Evolutionary conservation across 2,113 vertebrate species (phyloP), one percentile per base, ranked within the genome.

Genomic region (Amia ocellicauda): DNA sequence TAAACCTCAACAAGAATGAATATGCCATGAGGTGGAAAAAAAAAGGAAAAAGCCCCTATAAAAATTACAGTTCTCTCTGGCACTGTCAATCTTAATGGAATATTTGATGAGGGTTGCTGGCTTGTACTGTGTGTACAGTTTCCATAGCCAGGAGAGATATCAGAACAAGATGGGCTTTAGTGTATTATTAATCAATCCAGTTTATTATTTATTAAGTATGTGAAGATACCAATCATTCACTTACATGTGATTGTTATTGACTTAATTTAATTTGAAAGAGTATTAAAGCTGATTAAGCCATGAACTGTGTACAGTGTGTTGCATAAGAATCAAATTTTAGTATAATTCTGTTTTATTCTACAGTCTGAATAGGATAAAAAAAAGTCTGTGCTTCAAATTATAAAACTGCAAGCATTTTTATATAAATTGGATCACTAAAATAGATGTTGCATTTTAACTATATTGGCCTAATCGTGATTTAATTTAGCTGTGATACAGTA

Each of bases 31-130:
- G 43, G 4, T 47, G 43, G 8, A 58, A 22, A 22, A 22, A 29
- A 56, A 56, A 20, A 56, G 2, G 16, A 23, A 13, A 19, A 19
- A 40, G 31, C 2, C 9, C 17, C 29, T 20, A 40, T 17, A 55
- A 55, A 26, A 20, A 55, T 55, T 36, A 22, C 29, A 58, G 28
- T 40, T 58, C 19, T 40, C 28, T 55, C 26, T 58, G 55, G 28
- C 55, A 36, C 28, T 40, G 55, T 40, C 55, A 40, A 9, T 20
- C 29, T 17, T 20, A 58, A 58, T 40, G 56, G 56, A 58, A 58
- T 23, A 41, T 23, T 40, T 58, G 56, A 58, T 58, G 31, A 58
- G 13, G 17, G 53, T 7, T 31, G 1, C 27, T 56, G 16, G 26
- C 16, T n/a, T 58, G 7, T n/a, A n/a, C 36, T 41, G 11, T 42